A percentile compares a stretch with the other conserved stretches of the same genome.
phyloP scores from a whole-genome alignment of 1,140 invertebrate genomes.

The Nasonia vitripennis region DNA sequence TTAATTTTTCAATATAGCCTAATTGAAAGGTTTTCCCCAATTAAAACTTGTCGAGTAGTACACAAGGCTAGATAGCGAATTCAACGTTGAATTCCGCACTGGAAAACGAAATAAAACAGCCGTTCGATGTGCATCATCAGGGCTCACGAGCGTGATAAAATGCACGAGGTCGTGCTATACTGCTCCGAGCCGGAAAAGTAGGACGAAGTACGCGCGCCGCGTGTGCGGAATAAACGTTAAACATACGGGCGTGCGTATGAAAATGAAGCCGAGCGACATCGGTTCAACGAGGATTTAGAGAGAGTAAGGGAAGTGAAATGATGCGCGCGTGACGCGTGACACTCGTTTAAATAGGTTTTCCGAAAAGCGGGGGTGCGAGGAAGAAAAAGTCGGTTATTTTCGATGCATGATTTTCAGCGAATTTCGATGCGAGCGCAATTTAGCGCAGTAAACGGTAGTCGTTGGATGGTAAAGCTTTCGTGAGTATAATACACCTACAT shows the following conservation, averaged over 20 bases:
- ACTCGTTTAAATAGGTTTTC: background rate
- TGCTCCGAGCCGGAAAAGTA: background rate
- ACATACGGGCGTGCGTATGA: slow-evolving; percentile 14
- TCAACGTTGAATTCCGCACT: slow-evolving; percentile 11
- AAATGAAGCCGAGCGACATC: slow-evolving; percentile 11
- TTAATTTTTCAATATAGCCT: too few relatives aligned
- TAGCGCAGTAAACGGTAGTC: too few relatives aligned
- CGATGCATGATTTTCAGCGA: too few relatives aligned
- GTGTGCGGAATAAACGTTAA: background rate
- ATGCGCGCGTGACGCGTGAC: background rate
- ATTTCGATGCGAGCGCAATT: too few relatives aligned
- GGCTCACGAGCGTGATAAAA: background rate
- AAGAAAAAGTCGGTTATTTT: too few relatives aligned
- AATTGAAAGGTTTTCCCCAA: too few relatives aligned
- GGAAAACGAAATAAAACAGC: background rate
- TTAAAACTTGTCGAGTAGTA: too few relatives aligned
- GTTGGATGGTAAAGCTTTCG: too few relatives aligned
- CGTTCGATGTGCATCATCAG: background rate
- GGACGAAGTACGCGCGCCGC: background rate
- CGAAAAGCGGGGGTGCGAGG: background rate
- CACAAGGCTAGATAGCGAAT: too few relatives aligned
- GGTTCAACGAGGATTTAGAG: background rate
- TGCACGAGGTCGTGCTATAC: background rate
- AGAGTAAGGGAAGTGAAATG: background rate
- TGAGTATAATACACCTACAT: background rate